A percentile compares a stretch with the other conserved stretches of the same genome.
Evolutionary conservation across 2,888 invertebrate genomes (phyloP).

Genomic region (Harpalus rufipes): DNA sequence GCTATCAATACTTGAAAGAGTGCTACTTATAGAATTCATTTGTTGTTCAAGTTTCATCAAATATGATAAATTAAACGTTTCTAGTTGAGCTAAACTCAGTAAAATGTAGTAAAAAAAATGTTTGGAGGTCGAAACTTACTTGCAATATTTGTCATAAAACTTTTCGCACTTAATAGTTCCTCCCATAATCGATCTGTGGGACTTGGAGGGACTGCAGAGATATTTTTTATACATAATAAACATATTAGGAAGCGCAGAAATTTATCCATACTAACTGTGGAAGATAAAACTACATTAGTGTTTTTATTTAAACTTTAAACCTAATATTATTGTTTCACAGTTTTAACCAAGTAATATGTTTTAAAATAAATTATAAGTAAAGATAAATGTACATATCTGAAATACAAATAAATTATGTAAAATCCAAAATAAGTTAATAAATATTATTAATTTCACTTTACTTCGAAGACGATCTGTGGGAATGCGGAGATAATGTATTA

Average conservation of each 20-base stretch:
- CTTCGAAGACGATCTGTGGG: no score
- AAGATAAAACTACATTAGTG: no score
- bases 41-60: constrained; percentile 76
- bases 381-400: no score
- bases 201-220: constrained; percentile 56
- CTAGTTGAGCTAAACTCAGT: constrained; percentile 73
- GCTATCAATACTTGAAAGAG: constrained; percentile 76
- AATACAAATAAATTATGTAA: no score
- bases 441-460: no score
- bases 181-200: constrained; percentile 63
- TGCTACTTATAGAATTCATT: constrained; percentile 75
- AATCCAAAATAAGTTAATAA: no score
- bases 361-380: no score
- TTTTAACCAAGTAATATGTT: no score
- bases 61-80: constrained; percentile 76
- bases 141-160: constrained; percentile 62
- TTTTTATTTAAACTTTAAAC: no score
- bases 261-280: constrained; percentile 14
- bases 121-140: constrained; percentile 26
- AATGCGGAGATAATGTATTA: no score
- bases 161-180: constrained; percentile 60
- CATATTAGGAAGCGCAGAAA: constrained; percentile 24
- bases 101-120: no score
- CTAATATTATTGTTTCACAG: no score
- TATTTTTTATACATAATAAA: constrained; percentile 43